Conservation (phyloP, 1,140 invertebrate genomes). For the Calliopsis andreniformis region DNA sequence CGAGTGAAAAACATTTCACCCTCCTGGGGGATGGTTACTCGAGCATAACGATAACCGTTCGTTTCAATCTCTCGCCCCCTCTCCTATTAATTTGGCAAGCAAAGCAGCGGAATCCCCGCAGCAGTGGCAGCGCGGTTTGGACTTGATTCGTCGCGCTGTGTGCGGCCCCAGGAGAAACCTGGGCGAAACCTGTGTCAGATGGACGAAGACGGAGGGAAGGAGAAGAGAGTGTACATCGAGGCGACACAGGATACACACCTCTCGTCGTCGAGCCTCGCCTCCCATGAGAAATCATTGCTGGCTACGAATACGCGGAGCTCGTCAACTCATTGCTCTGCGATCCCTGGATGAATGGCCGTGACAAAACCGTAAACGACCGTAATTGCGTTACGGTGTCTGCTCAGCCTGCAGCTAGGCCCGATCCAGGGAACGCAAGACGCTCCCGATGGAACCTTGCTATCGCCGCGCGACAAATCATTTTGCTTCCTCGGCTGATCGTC, state of each 20-base stretch:
- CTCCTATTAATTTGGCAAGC: slow-evolving; percentile 58
- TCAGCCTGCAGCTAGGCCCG: too few relatives aligned
- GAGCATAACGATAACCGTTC: slow-evolving; percentile 3
- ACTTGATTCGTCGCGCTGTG: slow-evolving; percentile 50
- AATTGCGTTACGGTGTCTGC: slow-evolving; percentile 51
- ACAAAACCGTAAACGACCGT: slow-evolving; percentile 66
- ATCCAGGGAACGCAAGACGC: not conserved
- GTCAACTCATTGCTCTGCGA: slow-evolving; percentile 59
- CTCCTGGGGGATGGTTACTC: too few relatives aligned
- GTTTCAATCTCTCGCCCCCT: not conserved
- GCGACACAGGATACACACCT: slow-evolving; percentile 42
- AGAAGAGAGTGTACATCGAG: slow-evolving; percentile 21
- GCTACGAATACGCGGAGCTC: slow-evolving; percentile 61
- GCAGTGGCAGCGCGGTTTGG: slow-evolving; percentile 27
- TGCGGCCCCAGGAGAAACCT: slow-evolving; percentile 12
- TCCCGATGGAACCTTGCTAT: not conserved
- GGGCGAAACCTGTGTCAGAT: slow-evolving; percentile 26
- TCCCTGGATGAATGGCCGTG: slow-evolving; percentile 65
- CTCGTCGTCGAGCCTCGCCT: slow-evolving; percentile 59
- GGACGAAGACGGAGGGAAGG: slow-evolving; percentile 22
- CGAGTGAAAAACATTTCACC: too few relatives aligned
- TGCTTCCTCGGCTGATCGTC: not conserved
- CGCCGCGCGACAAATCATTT: not conserved
- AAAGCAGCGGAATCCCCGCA: slow-evolving; percentile 31
- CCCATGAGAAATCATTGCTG: slow-evolving; percentile 70